These are phyloP conservation scores for Drosophila sturtevanti DNA, from an alignment of 1,140 invertebrate species.

Conservation along the genomic window DNA sequence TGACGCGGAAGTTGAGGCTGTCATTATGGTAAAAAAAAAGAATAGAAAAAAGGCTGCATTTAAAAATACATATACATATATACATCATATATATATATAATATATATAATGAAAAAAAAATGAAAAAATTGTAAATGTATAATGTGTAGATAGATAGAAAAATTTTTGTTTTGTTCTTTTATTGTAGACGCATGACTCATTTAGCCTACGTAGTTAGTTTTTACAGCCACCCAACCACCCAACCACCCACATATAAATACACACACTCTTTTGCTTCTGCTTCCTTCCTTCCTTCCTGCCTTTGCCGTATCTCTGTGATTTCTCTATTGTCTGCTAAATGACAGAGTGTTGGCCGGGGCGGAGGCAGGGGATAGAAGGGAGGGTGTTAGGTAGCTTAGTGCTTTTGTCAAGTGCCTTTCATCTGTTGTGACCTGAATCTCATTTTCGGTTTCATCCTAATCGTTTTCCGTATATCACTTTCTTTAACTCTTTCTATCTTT, in stretches of 20 bases:
- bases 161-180: background rate
- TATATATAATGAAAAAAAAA: background rate
- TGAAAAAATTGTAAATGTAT: conserved; percentile 21
- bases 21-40: conserved; percentile 81
- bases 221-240: background rate
- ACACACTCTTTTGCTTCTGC: background rate
- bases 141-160: conserved; percentile 36
- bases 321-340: conserved; percentile 20
- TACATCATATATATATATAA: too few species aligned
- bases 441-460: conserved; percentile 55
- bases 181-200: conserved; percentile 36
- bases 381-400: conserved; percentile 4
- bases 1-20: conserved; percentile 75
- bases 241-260: background rate
- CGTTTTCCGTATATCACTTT: conserved; percentile 10
- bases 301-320: conserved; percentile 11
- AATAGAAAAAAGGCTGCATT: too few species aligned
- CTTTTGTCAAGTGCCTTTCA: conserved; percentile 33
- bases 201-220: conserved; percentile 28
- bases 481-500: background rate
- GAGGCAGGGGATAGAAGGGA: too few species aligned
- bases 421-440: conserved; percentile 56
- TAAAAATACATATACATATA: background rate
- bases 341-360: too few species aligned
- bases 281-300: background rate